Base-by-base conservation (phyloP, 2,888 invertebrate species). In the Melanophora roralis region DNA sequence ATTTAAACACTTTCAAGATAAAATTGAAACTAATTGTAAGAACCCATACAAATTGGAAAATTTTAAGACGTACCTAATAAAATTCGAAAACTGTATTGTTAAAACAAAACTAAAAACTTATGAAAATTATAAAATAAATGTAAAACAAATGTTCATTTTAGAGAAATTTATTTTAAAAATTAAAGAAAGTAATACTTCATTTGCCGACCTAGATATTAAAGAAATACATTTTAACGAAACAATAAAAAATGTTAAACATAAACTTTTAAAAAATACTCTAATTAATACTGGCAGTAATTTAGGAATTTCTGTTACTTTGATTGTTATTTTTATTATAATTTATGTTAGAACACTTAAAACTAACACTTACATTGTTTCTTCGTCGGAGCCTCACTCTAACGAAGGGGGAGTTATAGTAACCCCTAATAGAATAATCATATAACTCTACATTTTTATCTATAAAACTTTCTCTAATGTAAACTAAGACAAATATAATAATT, bases 21-120 rank as follows among this genome's bases (percentile, higher is more conserved):
- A 73, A 40, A 57, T 78, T 9, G 40, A 32, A 60, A 53, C 68
- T 60, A 78, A 72, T 38, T 71, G 65, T 36, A 67, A 72, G 19
- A 72, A 65, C 23, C n/a, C n/a, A 71, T 59, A 12, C 34, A 72
- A 16, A 67, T 78, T 16, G 67, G 65, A 47, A 62, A 34, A 12
- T 74, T 73, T 53, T 51, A 57, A 69, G 60, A 23, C n/a, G 75
- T 71, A n/a, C 32, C 51, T 77, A 27, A 36, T 81, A 57, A 77
- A 81, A 68, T 81, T 77, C 12, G 51, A 76, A 67, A 80, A 80
- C n/a, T 79, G 69, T 51, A 19, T 51, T 14, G 65, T 79, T 16
- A 12, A 32, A 36, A 21, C 60, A 65, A 6, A 16, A 16, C 77
- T 5, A 53, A 68, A 77, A 77, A 62, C 9, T 77, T 51, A n/a